These are phyloP conservation scores for Acronicta aceris DNA, from an alignment of 2,888 invertebrate genomes.

Conservation along the genomic window DNA sequence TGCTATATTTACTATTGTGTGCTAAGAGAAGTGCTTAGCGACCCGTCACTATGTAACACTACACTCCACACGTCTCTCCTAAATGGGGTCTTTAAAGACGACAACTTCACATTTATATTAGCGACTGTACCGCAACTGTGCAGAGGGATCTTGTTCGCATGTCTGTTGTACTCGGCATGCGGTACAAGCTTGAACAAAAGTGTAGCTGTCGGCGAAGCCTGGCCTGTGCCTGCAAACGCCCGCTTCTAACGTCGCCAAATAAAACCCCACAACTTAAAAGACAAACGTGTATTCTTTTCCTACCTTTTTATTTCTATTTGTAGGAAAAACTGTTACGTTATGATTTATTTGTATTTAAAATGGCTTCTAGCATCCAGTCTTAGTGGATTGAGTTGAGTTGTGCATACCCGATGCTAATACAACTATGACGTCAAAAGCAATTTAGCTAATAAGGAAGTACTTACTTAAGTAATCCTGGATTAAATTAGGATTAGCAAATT, in stretches of 20 bases:
- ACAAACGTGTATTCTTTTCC: conserved; percentile 26
- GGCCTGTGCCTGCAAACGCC: conserved; percentile 33
- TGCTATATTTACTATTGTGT: conserved; percentile 37
- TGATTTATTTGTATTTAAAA: background rate
- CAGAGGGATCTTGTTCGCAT: conserved; percentile 54
- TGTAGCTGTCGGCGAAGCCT: conserved; percentile 42
- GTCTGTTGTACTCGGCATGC: conserved; percentile 47
- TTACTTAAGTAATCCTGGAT: conserved; percentile 14
- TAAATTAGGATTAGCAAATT: conserved; percentile 13
- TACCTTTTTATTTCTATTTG: conserved; percentile 7
- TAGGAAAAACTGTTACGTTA: background rate
- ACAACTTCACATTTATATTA: conserved; percentile 49
- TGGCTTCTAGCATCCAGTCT: background rate
- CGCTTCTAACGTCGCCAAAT: conserved; percentile 36
- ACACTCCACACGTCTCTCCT: conserved; percentile 36
- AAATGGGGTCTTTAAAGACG: conserved; percentile 50
- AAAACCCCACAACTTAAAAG: conserved; percentile 46
- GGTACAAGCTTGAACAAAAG: conserved; percentile 53
- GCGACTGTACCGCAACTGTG: conserved; percentile 47
- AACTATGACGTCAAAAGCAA: conserved; percentile 15
- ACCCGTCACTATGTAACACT: conserved; percentile 47
- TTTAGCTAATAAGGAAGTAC: conserved; percentile 17
- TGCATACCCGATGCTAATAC: conserved; percentile 3
- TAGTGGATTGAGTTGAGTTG: conserved; percentile 3
- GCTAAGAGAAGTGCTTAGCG: conserved; percentile 45